phyloP scores from a whole-genome alignment of 2,888 invertebrate genomes.

The Leptogaster cylindrica region DNA sequence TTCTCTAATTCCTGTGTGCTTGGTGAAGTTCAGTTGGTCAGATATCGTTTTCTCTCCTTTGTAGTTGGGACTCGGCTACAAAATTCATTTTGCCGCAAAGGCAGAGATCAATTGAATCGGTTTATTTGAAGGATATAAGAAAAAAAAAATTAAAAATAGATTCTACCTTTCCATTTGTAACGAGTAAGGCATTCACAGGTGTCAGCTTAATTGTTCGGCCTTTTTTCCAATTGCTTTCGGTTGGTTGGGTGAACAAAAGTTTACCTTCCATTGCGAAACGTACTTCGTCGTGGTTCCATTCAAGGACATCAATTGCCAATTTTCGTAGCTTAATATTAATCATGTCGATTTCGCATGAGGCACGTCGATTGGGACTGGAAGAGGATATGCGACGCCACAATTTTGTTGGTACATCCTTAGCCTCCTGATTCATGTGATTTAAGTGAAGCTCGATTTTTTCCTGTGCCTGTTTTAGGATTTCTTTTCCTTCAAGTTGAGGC shows the following conservation, averaged over 20 bases:
- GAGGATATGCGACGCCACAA: slow-evolving; percentile 88
- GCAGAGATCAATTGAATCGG: neutral
- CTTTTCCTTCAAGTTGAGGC: slow-evolving; percentile 79
- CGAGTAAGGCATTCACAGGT: slow-evolving; percentile 86
- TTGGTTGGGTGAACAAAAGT: slow-evolving; percentile 85
- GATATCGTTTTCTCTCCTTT: slow-evolving; percentile 69
- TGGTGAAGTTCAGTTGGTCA: slow-evolving; percentile 72
- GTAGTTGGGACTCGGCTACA: slow-evolving; percentile 74
- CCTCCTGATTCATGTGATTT: slow-evolving; percentile 92
- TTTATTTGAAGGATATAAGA: slow-evolving; percentile 6
- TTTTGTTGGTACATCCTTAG: slow-evolving; percentile 88
- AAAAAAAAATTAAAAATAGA: slow-evolving; percentile 47
- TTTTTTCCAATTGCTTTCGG: slow-evolving; percentile 89
- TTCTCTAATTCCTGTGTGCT: slow-evolving; percentile 79
- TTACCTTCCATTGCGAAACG: slow-evolving; percentile 90
- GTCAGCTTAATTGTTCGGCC: slow-evolving; percentile 87
- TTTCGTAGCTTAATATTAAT: slow-evolving; percentile 89
- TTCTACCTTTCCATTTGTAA: slow-evolving; percentile 87
- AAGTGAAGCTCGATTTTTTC: slow-evolving; percentile 91
- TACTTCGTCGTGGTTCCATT: slow-evolving; percentile 94
- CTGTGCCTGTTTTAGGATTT: slow-evolving; percentile 84
- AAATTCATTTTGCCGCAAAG: slow-evolving; percentile 42
- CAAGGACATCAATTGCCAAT: slow-evolving; percentile 91
- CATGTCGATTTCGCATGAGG: slow-evolving; percentile 84
- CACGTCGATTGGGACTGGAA: slow-evolving; percentile 70